phyloP scores from a whole-genome alignment of 2,113 vertebrate genomes.

The Xenopus tropicalis region UCB_Xtro_10.0 CM004449.2:104001-104500 shows the following conservation, averaged over 20 bases:
- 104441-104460: slow-evolving; percentile 5
- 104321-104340: neutral
- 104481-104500: slow-evolving; percentile 30
- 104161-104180: no score
- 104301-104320: slow-evolving; percentile 10
- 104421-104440: slow-evolving; percentile 28
- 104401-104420: slow-evolving; percentile 30
- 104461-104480: slow-evolving; percentile 20
- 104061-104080: no score
- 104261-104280: slow-evolving; percentile 3
- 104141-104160: no score
- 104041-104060: no score
- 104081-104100: no score
- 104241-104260: neutral
- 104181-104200: no score
- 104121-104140: no score
- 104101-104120: no score
- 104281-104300: neutral
- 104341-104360: neutral
- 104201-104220: neutral
- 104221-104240: neutral
- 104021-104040: no score
- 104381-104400: slow-evolving; percentile 21
- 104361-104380: slow-evolving; percentile 3
- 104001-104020: no score